phyloP scores from a whole-genome alignment of 2,113 vertebrate genomes.

The Caranx melampygus region DNA sequence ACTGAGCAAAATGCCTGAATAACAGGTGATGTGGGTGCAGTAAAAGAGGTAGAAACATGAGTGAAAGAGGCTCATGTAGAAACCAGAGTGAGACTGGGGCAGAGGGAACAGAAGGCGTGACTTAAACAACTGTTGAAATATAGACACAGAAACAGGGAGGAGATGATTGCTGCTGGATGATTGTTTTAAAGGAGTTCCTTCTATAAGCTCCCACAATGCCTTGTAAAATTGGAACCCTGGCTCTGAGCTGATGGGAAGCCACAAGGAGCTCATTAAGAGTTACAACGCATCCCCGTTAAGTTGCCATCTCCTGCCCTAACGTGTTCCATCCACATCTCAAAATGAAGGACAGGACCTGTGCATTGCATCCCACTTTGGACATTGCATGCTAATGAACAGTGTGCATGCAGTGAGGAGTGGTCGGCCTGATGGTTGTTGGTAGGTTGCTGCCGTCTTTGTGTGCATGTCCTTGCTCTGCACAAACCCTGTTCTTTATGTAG shows the following conservation, averaged over 20 bases:
- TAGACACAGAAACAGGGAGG: constrained; percentile 7
- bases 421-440: constrained; percentile 4
- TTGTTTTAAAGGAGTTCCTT: constrained; percentile 64
- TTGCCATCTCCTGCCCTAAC: constrained; percentile 54
- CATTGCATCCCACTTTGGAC: constrained; percentile 31
- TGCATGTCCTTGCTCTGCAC: constrained; percentile 26
- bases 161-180: constrained; percentile 42
- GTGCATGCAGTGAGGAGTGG: constrained; percentile 17
- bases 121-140: constrained; percentile 37
- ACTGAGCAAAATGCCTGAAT: constrained; percentile 49
- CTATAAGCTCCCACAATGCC: constrained; percentile 71
- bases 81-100: neutral
- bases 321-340: constrained; percentile 49
- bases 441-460: neutral
- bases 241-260: constrained; percentile 50
- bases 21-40: constrained; percentile 20
- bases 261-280: constrained; percentile 79
- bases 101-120: neutral
- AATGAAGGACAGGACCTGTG: constrained; percentile 67
- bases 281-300: constrained; percentile 53
- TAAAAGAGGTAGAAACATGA: neutral
- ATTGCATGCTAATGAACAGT: constrained; percentile 63
- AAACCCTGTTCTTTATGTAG: constrained; percentile 14
- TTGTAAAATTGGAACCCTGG: constrained; percentile 15
- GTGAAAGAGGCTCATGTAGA: neutral